Conservation (phyloP, 2,797 vertebrate genomes). For the Chrosomus eos region DNA sequence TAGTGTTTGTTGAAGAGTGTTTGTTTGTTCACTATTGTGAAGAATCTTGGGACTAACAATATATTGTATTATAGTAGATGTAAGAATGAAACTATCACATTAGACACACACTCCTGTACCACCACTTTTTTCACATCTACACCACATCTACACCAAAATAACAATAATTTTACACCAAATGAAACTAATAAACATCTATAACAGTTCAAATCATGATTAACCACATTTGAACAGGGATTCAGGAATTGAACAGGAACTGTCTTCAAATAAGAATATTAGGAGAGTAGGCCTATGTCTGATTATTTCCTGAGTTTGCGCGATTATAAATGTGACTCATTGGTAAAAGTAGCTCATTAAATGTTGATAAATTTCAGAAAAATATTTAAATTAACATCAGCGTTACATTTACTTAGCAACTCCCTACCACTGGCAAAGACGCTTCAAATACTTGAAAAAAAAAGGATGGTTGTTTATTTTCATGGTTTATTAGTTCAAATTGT, state of each 20-base stretch:
- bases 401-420: not conserved
- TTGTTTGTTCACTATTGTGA: too few species aligned
- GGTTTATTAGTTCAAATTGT: slow-evolving; percentile 28
- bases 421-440: not conserved
- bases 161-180: not conserved
- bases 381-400: not conserved
- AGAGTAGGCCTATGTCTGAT: not conserved
- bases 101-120: too few species aligned
- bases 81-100: too few species aligned
- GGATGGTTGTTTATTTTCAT: slow-evolving; percentile 16
- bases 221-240: not conserved
- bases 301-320: not conserved
- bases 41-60: too few species aligned
- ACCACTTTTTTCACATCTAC: too few species aligned
- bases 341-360: not conserved
- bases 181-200: not conserved
- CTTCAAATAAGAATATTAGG: not conserved
- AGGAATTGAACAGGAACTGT: not conserved
- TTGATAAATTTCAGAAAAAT: not conserved
- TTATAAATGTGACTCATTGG: not conserved
- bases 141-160: too few species aligned
- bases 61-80: too few species aligned
- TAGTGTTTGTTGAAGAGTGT: too few species aligned
- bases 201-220: not conserved
- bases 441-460: slow-evolving; percentile 14